Evolutionary conservation across 2,113 vertebrate species (phyloP), one percentile per base, ranked within the genome.

Genomic region (Myxocyprinus asiaticus): DNA sequence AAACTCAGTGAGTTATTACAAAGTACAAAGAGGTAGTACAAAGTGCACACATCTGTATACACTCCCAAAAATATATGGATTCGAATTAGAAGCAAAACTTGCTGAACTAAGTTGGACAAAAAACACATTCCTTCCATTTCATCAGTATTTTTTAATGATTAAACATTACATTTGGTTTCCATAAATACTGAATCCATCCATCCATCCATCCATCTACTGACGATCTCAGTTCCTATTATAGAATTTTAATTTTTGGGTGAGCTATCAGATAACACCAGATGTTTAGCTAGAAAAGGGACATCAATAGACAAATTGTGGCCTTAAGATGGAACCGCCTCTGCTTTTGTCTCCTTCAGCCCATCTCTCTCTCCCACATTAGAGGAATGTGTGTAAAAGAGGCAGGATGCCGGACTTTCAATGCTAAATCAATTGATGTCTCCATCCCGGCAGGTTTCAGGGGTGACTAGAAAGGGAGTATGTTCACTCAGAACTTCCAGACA

Each of bases 391-490:
- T 70, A 84, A 67, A 71, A 76, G 80, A 81, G 66, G 71, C 71
- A 71, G 76, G 48, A 65, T n/a, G 69, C 64, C 50, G 2, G 51
- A 15, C 62, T 56, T 55, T 61, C 61, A 6, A 56, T 56, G 79
- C 15, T 67, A 82, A 80, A 79, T 80, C 48, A 73, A 67, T 65
- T 76, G 66, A 81, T 11, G 17, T 79, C 83, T 82, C 61, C 63
- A 33, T 82, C 67, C 61, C 63, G 10, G 63, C 61, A 33, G 43
- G 72, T 55, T 80, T 78, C 67, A 47, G 48, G 69, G 68, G 69
- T 77, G 65, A 76, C 67, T 65, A 68, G 75, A 64, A 69, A 22
- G 73, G 72, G 61, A 77, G 76, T 82, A 56, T 66, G 56, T 72
- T 67, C 51, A 22, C 70, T 48, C n/a, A 53, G 12, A 51, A 53